Conservation (phyloP, 2,113 vertebrate species). For the Paradoxurus hermaphroditus region DNA sequence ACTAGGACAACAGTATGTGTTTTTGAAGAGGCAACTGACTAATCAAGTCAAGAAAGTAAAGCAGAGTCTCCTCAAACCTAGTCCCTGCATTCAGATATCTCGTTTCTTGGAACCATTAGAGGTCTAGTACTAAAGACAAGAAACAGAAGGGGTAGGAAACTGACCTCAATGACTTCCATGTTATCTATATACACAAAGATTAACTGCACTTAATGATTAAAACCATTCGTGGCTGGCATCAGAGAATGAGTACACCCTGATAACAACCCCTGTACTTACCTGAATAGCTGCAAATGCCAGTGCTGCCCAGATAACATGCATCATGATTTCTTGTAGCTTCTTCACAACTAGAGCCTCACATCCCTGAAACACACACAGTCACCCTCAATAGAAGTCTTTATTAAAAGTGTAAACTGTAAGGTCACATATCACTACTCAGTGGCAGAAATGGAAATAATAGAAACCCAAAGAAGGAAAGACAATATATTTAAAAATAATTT, state of each 20-base stretch:
- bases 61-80: neutral
- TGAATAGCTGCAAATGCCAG: slow-evolving; percentile 96
- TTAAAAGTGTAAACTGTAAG: neutral
- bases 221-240: neutral
- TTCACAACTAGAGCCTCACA: slow-evolving; percentile 97
- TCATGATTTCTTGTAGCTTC: slow-evolving; percentile 98
- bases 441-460: neutral
- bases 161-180: neutral
- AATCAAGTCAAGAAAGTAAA: neutral
- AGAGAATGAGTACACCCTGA: neutral
- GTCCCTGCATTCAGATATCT: neutral
- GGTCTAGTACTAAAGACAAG: neutral
- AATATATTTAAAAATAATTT: neutral
- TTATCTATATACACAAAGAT: neutral
- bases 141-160: neutral
- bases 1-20: neutral
- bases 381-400: neutral
- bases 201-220: neutral
- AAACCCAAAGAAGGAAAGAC: neutral
- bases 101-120: neutral
- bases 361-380: slow-evolving; percentile 84
- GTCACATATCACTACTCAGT: neutral
- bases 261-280: slow-evolving; percentile 80
- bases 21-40: neutral
- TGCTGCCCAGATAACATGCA: slow-evolving; percentile 98